A percentile compares a stretch with the other conserved stretches of the same genome.
These are phyloP conservation scores for Drosophila pandora DNA, from an alignment of 1,140 invertebrate species.

Conservation along the genomic window DNA sequence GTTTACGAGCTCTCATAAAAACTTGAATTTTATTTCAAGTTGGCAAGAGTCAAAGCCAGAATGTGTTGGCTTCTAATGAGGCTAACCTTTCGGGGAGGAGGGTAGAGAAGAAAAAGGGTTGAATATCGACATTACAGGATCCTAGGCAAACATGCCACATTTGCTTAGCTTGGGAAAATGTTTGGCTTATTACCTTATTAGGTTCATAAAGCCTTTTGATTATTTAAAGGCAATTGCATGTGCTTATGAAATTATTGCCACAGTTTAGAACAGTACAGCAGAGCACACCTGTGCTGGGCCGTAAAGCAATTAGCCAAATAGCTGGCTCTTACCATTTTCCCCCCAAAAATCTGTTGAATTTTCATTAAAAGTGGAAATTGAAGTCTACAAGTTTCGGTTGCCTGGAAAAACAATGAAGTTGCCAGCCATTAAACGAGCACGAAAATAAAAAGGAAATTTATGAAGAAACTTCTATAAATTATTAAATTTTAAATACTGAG, in stretches of 20 bases:
- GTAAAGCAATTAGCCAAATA: conserved; percentile 78
- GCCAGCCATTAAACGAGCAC: background rate
- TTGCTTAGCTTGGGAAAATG: conserved; percentile 52
- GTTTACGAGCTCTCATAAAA: conserved; percentile 80
- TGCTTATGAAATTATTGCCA: conserved; percentile 59
- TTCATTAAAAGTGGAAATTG: conserved; percentile 45
- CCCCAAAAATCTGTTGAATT: conserved; percentile 19
- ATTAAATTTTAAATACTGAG: background rate
- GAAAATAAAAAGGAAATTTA: background rate
- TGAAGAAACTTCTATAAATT: background rate
- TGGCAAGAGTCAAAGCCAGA: conserved; percentile 47
- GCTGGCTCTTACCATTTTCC: conserved; percentile 37
- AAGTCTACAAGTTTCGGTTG: conserved; percentile 37
- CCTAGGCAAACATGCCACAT: conserved; percentile 42
- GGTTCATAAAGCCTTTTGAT: conserved; percentile 66
- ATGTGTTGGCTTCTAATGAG: conserved; percentile 67
- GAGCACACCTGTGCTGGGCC: conserved; percentile 26
- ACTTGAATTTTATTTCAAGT: conserved; percentile 75
- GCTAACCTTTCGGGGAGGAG: conserved; percentile 31
- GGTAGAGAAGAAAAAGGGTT: conserved; percentile 34
- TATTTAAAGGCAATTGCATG: conserved; percentile 66
- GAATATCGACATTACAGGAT: conserved; percentile 22
- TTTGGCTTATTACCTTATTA: conserved; percentile 74
- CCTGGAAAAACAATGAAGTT: conserved; percentile 33
- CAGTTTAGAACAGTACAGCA: conserved; percentile 15